Conservation (phyloP, 2,888 invertebrate species). For the Ormyrus nitidulus region DNA sequence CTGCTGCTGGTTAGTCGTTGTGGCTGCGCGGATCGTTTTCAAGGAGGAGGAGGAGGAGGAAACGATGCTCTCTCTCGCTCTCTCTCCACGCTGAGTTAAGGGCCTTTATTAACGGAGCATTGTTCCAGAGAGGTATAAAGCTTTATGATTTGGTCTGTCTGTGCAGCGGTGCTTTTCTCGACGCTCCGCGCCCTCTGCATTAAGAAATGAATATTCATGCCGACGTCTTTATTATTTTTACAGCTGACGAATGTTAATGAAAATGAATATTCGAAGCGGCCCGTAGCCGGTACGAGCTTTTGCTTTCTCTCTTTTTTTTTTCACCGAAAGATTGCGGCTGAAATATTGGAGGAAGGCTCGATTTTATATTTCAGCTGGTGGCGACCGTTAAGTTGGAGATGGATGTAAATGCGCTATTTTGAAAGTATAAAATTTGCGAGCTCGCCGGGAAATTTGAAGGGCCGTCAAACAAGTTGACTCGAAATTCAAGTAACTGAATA, state of each 20-base stretch:
- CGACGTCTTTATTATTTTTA: slow-evolving; percentile 36
- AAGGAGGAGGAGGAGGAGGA: not conserved
- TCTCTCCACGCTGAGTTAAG: slow-evolving; percentile 3
- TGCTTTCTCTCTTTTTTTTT: too few species aligned
- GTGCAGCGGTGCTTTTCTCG: not conserved
- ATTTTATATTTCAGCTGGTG: too few species aligned
- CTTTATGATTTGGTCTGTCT: slow-evolving; percentile 41
- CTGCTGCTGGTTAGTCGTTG: slow-evolving; percentile 6
- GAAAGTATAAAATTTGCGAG: too few species aligned
- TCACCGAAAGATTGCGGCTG: too few species aligned
- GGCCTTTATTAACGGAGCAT: slow-evolving; percentile 50
- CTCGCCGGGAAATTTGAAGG: not conserved
- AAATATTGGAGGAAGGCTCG: too few species aligned
- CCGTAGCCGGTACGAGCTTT: not conserved
- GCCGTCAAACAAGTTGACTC: not conserved
- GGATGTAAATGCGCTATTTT: too few species aligned
- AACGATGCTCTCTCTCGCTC: too few species aligned
- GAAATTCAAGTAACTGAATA: too few species aligned
- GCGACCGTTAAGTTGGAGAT: too few species aligned
- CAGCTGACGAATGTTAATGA: not conserved
- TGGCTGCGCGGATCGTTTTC: not conserved
- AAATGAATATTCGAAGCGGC: slow-evolving; percentile 26
- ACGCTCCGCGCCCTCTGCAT: not conserved
- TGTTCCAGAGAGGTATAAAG: slow-evolving; percentile 40
- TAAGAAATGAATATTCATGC: slow-evolving; percentile 43